Evolutionary conservation across 1,140 invertebrate species (phyloP).

Genomic region (Alviniconcha marisindica): DNA sequence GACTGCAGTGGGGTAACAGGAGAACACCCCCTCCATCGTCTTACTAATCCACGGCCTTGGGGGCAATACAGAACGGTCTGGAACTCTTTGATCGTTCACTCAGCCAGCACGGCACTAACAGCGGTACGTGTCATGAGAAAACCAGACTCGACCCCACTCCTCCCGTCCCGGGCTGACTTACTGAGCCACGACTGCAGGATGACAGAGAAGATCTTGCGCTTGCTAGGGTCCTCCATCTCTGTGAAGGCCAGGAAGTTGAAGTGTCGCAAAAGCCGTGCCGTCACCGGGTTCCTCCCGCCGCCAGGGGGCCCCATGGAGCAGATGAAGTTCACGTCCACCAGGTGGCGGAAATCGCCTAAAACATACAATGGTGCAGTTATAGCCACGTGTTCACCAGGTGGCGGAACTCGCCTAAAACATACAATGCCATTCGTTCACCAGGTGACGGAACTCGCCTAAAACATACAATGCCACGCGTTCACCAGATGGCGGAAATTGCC

Average conservation of each 20-base stretch:
- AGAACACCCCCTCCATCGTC: too few species aligned
- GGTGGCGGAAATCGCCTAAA: constrained; percentile 86
- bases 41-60: too few species aligned
- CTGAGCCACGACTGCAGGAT: constrained; percentile 84
- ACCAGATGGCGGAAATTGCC: too few species aligned
- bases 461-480: background rate
- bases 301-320: constrained; percentile 76
- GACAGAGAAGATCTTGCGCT: constrained; percentile 84
- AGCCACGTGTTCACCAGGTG: background rate
- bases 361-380: background rate
- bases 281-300: constrained; percentile 75
- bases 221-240: constrained; percentile 84
- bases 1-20: too few species aligned
- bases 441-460: too few species aligned
- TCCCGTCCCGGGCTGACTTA: too few species aligned
- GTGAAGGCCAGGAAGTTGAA: constrained; percentile 77
- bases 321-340: constrained; percentile 83
- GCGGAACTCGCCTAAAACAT: constrained; percentile 1
- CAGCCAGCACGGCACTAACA: too few species aligned
- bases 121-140: too few species aligned
- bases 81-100: too few species aligned
- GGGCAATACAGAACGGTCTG: too few species aligned
- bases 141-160: background rate
- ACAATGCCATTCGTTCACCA: too few species aligned
- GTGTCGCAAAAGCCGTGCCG: constrained; percentile 73